Conservation (phyloP, 2,888 invertebrate species). For the Apodemia duryi region DNA sequence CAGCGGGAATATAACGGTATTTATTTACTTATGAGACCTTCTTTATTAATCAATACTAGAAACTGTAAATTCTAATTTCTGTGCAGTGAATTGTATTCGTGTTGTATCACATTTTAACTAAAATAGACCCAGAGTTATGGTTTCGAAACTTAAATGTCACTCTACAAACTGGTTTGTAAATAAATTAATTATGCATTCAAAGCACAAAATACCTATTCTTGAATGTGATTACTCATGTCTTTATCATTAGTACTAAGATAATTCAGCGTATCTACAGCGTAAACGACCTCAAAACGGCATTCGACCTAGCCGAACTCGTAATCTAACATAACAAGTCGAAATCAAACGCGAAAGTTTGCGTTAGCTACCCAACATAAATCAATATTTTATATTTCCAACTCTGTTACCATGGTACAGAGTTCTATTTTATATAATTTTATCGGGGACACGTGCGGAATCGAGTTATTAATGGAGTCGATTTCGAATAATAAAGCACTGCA, state of each 20-base stretch:
- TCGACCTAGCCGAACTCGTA: slow-evolving; percentile 73
- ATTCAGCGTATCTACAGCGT: slow-evolving; percentile 51
- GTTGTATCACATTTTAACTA: not conserved
- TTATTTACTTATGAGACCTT: too few species aligned
- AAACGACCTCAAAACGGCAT: slow-evolving; percentile 77
- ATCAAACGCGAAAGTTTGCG: slow-evolving; percentile 73
- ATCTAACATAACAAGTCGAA: slow-evolving; percentile 71
- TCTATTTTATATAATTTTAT: slow-evolving; percentile 43
- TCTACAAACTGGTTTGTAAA: slow-evolving; percentile 56
- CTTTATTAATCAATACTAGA: too few species aligned
- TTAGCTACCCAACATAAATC: slow-evolving; percentile 36
- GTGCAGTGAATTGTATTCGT: not conserved
- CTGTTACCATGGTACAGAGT: slow-evolving; percentile 36
- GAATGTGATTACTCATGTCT: slow-evolving; percentile 47
- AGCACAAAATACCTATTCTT: slow-evolving; percentile 45
- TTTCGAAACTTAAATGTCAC: slow-evolving; percentile 52
- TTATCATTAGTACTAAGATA: slow-evolving; percentile 45
- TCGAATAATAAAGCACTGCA: slow-evolving; percentile 51
- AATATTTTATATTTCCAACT: slow-evolving; percentile 22
- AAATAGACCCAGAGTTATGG: slow-evolving; percentile 21
- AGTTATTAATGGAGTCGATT: slow-evolving; percentile 75
- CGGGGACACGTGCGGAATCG: slow-evolving; percentile 73
- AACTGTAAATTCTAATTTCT: not conserved
- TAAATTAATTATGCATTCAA: slow-evolving; percentile 57
- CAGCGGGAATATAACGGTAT: too few species aligned